Evolutionary conservation across 2,888 invertebrate genomes (phyloP), one percentile per base, ranked within the genome.

Genomic region (Eilema depressum): DNA sequence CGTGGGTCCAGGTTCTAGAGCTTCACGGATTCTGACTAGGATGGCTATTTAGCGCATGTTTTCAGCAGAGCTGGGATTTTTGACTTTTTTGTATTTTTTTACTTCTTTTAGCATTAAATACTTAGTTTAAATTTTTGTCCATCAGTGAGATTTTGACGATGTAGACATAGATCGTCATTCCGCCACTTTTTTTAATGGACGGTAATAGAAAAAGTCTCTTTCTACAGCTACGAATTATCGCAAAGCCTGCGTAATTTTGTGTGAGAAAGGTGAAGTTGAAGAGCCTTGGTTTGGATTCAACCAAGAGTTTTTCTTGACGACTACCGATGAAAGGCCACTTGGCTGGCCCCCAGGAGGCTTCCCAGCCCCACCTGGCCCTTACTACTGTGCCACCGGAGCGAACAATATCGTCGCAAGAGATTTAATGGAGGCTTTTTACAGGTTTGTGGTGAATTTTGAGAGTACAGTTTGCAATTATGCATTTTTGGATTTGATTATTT

Each of bases 301-400:
- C 85, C 97, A 97, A 86, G 96, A 95, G 83, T 94, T 95, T 79
- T 91, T 93, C 73, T 75, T 95, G 66, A 93, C 88, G 7, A 91
- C 92, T 0, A 88, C 92, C 0, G 95, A 95, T 65, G 93, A 95
- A 0, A 95, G 97, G 63, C 97, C 97, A 0, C 96, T 97, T 65
- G 97, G 97, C 23, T 98, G 97, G 97, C 97, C 97, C 0, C 92
- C 96, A 17, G 96, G 96, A 33, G 96, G 96, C 0, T 97, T 96
- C 83, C 97, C 97, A 0, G 96, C 96, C 0, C 97, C 97, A 0
- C 96, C 97, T 41, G 97, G 98, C 1, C 97, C 97, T 0, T 98
- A 98, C 91, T 98, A 98, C 89, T 98, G 98, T 86, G 98, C 97
- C 56, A 97, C 97, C 0, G 98, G 98, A 10, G 97, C 97, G 0